phyloP scores from a whole-genome alignment of 2,888 invertebrate species.

The Drosophila anomelani region DNA sequence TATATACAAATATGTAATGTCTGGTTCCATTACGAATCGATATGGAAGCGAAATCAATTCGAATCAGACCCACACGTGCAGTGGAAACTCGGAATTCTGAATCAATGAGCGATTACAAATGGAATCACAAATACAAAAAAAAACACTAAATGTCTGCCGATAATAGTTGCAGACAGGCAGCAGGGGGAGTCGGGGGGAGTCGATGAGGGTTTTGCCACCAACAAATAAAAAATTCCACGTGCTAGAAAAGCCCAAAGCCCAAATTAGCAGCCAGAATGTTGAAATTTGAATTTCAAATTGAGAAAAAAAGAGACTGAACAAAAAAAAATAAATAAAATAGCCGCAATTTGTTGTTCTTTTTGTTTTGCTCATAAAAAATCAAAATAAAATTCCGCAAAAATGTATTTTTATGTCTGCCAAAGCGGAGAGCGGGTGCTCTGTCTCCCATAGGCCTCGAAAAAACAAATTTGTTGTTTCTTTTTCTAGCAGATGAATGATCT shows the following conservation, averaged over 20 bases:
- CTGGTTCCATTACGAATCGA: constrained; percentile 38
- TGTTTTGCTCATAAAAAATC: constrained; percentile 50
- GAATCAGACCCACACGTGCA: constrained; percentile 37
- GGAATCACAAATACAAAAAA: constrained; percentile 18
- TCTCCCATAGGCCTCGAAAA: constrained; percentile 67
- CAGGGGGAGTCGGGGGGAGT: constrained; percentile 3
- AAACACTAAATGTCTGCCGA: constrained; percentile 33
- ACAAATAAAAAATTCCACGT: constrained; percentile 31
- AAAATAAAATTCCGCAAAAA: constrained; percentile 74
- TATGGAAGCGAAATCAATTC: constrained; percentile 30
- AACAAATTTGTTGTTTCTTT: constrained; percentile 8
- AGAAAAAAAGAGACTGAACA: constrained; percentile 1
- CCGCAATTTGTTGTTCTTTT: constrained; percentile 17
- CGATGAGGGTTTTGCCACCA: constrained; percentile 16
- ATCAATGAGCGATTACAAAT: constrained; percentile 49
- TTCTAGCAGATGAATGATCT: constrained; percentile 39
- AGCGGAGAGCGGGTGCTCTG: not conserved
- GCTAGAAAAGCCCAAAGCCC: constrained; percentile 18
- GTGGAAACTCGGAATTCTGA: constrained; percentile 37
- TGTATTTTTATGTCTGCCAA: constrained; percentile 61
- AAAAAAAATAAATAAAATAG: constrained; percentile 13
- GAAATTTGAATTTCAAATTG: constrained; percentile 42
- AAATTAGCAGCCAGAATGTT: constrained; percentile 16
- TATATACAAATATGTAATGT: constrained; percentile 14
- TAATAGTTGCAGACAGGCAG: constrained; percentile 41